These are phyloP conservation scores for Amphimallon solstitiale DNA, from an alignment of 2,888 invertebrate genomes.

Conservation along the genomic window DNA sequence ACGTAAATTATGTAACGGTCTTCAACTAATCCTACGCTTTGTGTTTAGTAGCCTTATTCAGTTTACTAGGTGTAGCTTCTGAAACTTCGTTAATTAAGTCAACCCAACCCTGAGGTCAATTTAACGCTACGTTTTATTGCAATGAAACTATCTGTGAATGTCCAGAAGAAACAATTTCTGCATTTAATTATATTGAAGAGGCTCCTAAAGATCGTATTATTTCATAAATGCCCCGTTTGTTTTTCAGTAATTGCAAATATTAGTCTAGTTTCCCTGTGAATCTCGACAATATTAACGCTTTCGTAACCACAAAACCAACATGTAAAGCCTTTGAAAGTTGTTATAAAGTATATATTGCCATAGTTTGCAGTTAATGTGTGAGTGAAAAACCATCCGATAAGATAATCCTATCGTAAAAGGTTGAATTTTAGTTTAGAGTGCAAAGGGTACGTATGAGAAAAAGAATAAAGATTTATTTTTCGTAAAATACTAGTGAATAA, in stretches of 20 bases:
- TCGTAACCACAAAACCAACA: no score
- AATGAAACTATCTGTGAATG: constrained; percentile 30
- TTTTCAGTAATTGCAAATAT: not conserved
- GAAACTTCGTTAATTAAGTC: constrained; percentile 46
- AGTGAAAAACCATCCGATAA: no score
- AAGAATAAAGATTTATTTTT: no score
- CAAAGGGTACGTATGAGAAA: no score
- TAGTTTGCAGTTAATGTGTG: no score
- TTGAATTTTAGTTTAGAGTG: no score
- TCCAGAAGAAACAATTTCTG: constrained; percentile 27
- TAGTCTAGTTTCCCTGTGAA: no score
- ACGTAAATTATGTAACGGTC: constrained; percentile 35
- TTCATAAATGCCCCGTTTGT: not conserved
- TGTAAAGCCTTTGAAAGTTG: no score
- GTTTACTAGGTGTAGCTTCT: constrained; percentile 25
- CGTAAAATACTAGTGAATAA: no score
- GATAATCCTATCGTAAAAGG: no score
- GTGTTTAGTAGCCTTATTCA: constrained; percentile 29
- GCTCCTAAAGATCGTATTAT: constrained; percentile 13
- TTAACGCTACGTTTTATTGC: constrained; percentile 43
- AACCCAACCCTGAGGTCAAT: constrained; percentile 43
- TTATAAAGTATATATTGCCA: no score
- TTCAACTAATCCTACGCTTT: constrained; percentile 28
- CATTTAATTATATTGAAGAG: constrained; percentile 9
- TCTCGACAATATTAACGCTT: no score